A percentile compares a stretch with the other conserved stretches of the same genome.
Evolutionary conservation across 2,797 vertebrate species (phyloP).

Genomic region (Decapterus maruadsi): DNA sequence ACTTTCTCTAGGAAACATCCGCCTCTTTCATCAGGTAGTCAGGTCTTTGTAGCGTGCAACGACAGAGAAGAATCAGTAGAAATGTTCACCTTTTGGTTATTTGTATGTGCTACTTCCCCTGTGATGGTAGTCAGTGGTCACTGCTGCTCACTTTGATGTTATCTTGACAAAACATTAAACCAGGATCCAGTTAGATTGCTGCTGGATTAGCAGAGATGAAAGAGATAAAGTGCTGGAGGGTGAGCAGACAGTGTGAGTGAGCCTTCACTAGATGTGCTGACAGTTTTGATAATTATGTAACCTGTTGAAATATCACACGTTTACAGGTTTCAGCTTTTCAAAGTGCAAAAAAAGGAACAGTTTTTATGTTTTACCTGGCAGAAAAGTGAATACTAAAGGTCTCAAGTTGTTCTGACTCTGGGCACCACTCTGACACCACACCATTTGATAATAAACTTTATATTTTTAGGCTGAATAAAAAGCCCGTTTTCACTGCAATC

Average conservation of each 20-base stretch:
- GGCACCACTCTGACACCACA: too few species aligned
- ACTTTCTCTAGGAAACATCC: constrained; percentile 32
- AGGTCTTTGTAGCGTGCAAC: neutral
- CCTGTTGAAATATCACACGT: neutral
- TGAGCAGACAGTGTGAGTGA: neutral
- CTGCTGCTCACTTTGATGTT: constrained; percentile 3
- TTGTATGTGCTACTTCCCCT: neutral
- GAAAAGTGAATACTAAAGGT: neutral
- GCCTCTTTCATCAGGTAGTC: neutral
- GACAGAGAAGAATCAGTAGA: neutral
- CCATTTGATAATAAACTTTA: too few species aligned
- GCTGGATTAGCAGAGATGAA: neutral
- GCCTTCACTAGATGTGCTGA: neutral
- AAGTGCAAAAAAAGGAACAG: neutral
- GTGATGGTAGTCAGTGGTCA: neutral
- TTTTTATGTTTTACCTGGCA: neutral
- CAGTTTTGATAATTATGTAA: neutral
- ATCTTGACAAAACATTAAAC: constrained; percentile 14
- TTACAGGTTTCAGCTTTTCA: neutral
- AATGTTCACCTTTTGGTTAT: constrained; percentile 13
- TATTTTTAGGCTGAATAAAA: too few species aligned
- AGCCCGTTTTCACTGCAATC: too few species aligned
- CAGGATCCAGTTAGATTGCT: neutral
- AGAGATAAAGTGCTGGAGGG: neutral
- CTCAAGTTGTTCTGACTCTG: neutral